phyloP scores from a whole-genome alignment of 30 jellyfish, hydroid and myxozoan genomes.

The Mastigias papua region DNA sequence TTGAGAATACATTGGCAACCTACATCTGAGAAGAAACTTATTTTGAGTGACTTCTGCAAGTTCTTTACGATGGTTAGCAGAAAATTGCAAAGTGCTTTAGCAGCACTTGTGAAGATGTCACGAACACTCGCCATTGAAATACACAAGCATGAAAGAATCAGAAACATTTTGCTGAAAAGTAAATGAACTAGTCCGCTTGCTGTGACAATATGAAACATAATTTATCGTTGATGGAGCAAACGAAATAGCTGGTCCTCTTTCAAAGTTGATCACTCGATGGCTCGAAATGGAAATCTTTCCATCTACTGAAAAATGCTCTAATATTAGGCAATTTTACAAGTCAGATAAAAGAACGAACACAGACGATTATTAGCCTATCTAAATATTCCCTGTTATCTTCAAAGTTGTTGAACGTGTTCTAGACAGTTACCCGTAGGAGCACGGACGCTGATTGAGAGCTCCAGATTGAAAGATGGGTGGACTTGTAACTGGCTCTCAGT shows the following conservation, averaged over 20 bases:
- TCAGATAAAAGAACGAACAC: constrained; percentile 5
- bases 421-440: constrained; percentile 29
- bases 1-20: constrained; percentile 41
- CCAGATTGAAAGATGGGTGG: no score
- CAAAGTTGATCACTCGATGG: constrained; percentile 42
- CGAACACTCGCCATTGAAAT: neutral
- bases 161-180: constrained; percentile 12
- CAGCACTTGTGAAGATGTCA: constrained; percentile 5
- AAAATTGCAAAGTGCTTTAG: neutral
- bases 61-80: neutral
- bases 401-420: constrained; percentile 40
- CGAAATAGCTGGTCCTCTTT: constrained; percentile 74
- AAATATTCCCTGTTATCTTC: constrained; percentile 62
- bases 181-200: constrained; percentile 15
- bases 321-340: constrained; percentile 53
- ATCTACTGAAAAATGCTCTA: constrained; percentile 46
- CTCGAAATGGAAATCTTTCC: constrained; percentile 58
- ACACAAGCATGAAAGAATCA: constrained; percentile 15
- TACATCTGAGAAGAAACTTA: constrained; percentile 33
- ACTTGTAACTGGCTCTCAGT: no score
- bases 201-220: constrained; percentile 34
- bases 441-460: no score
- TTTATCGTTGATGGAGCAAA: constrained; percentile 56
- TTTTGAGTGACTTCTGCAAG: neutral
- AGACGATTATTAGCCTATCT: constrained; percentile 60